Base-by-base conservation (phyloP, 2,888 invertebrate species). In the Uloborus plumipes region DNA sequence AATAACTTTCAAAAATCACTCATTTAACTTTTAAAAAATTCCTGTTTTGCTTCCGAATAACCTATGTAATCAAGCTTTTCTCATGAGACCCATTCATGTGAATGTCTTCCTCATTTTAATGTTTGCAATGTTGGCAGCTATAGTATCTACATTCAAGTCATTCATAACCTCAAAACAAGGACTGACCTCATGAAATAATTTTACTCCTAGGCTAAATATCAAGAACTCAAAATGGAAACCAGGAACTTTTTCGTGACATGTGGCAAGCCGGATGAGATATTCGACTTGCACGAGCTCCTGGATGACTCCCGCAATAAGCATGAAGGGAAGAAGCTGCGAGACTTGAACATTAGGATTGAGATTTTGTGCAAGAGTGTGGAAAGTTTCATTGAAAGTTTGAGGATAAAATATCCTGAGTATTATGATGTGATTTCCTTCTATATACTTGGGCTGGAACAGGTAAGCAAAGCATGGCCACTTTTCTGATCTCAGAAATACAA, bases 361-460 rank as follows among this genome's bases (percentile, higher is more conserved):
- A 26, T n/a, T 18, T 16, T 0, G 20, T 22, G 14, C 39, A 18
- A 39, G 3, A 15, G 11, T 47, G 7, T 62, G 49, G 20, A 82
- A 69, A 59, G 72, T 70, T 26, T n/a, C 78, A 77, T 86, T 6
- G 69, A 81, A 20, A 81, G 67, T 39, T 73, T 89, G 31, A 78
- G 87, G 13, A 67, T 69, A 16, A 86, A 87, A 47, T 90, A 88
- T 83, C 87, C 92, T 2, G 92, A 92, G n/a, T 96, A 95, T 88
- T 93, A 94, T 0, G 97, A 97, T 88, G 90, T 97, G 71, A 91
- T 93, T 0, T 91, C 92, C 82, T 95, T 95, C 0, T 89, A 96
- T 20, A 90, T 93, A 67, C 90, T 92, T 75, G 93, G 93, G 0
- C 88, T 94, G 11, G 91, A 92, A 0, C 93, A 94, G 89, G 91